Base-by-base conservation (phyloP, 2,113 vertebrate species). In the Hyaena hyaena region DNA sequence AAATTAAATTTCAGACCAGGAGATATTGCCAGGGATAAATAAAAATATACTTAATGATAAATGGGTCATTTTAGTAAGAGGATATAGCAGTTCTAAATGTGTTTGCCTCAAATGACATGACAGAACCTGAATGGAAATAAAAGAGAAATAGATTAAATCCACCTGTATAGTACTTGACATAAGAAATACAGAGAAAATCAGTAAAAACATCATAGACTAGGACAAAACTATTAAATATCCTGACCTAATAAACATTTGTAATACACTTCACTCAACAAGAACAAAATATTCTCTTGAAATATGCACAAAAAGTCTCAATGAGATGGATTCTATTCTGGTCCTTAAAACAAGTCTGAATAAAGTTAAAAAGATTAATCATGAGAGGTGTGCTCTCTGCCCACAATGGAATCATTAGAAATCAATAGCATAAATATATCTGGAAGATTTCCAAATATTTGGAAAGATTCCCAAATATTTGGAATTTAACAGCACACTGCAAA, bases 181-280 rank as follows among this genome's bases (percentile, higher is more conserved):
- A 71, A 93, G 14, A 83, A 63, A 71, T 84, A 88, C 10, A 50
- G 4, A 63, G 28, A 61, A 90, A 88, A 79, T 63, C 9, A 69
- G 33, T 43, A 53, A 88, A 77, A n/a, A n/a, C 69, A n/a, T 50
- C 58, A 11, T 43, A 95, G 28, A 88, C 19, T 83, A 83, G 74
- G 92, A 63, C 39, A 76, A 82, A 82, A 58, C 68, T 83, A 50
- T 76, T 92, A 88, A 94, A 82, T 86, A 73, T 55, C 11, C 71
- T 2, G 35, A 82, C 50, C 35, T 58, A 76, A 68, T 69, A 48
- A 71, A 69, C 61, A 63, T 89, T 93, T 69, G 77, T 50, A 83
- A 84, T 43, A 63, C 45, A 39, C 33, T 45, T 31, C 33, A 76
- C 15, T 39, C 79, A 66, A 63, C 55, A 85, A 43, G 19, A 58